Evolutionary conservation across 2,113 vertebrate genomes (phyloP), one percentile per base, ranked within the genome.

Genomic region (Perccottus glenii): DNA sequence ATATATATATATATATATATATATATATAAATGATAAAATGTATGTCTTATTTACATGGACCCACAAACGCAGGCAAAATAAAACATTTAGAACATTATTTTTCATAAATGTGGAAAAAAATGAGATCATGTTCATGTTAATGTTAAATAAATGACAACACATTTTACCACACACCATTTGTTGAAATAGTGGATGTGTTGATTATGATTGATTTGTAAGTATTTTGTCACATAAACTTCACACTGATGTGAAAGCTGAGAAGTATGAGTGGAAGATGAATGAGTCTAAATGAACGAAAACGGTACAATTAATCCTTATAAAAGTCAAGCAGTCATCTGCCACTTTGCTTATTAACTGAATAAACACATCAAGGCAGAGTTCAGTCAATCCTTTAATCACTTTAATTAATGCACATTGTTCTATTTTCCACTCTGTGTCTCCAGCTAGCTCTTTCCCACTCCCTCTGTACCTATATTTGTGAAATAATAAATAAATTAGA

Each of bases 341-440:
- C 93, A 91, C 84, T 81, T 87, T 92, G 85, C 86, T 90, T 87
- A 85, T 93, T 96, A 94, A 94, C 93, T 93, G 91, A 95, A 96
- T 94, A 94, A 95, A 94, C 91, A 94, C 89, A 93, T 93, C 91
- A 91, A 93, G 92, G 90, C 87, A 90, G 92, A 93, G 91, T 88
- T 85, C 90, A 89, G 85, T 85, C 76, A 85, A 89, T 81, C 79
- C 90, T 92, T 93, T 93, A 92, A 92, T 92, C 89, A 86, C 85
- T 84, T 73, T 93, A 93, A 95, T 94, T 88, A 94, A 94, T 91
- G 86, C 91, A 85, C 62, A 90, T 83, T 90, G 91, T 89, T 88
- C 78, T 67, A 42, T 73, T 85, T 82, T 64, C 65, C 74, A 81
- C 78, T 74, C 58, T 66, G 44, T 76, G 60, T 71, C 85, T 72